A percentile compares a stretch with the other conserved stretches of the same genome.
These are phyloP conservation scores for Argya squamiceps DNA, from an alignment of 2,797 vertebrate species.

Conservation along the genomic window DNA sequence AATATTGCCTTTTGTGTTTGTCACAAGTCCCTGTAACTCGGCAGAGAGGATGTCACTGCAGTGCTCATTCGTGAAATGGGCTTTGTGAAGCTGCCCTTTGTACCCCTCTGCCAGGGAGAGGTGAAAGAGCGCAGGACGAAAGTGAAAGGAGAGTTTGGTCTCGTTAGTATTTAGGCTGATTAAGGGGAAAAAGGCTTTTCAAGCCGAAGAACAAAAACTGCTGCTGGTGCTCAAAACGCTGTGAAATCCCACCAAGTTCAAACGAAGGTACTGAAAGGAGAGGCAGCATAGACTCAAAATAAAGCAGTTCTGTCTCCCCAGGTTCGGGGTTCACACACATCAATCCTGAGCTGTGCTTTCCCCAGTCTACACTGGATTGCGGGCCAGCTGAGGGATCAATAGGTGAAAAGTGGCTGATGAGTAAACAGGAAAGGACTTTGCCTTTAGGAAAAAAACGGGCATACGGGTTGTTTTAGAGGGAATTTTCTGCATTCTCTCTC, in stretches of 20 bases:
- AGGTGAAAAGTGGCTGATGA: not conserved
- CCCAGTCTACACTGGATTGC: not conserved
- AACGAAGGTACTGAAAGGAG: not conserved
- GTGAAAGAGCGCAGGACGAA: not conserved
- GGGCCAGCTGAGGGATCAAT: not conserved
- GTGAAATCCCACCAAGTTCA: not conserved
- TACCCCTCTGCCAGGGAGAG: not conserved
- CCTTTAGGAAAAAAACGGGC: not conserved
- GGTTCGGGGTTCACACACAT: not conserved
- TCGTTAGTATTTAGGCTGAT: not conserved
- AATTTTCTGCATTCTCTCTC: not conserved
- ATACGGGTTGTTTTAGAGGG: not conserved
- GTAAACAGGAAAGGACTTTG: constrained; percentile 46
- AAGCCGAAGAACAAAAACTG: not conserved
- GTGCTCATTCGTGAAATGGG: not conserved
- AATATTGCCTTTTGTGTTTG: constrained; percentile 24
- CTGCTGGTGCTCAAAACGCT: not conserved
- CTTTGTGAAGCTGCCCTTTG: constrained; percentile 37
- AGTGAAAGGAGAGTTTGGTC: not conserved
- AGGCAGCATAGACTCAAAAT: not conserved
- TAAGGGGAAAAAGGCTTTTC: not conserved
- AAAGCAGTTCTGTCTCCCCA: not conserved
- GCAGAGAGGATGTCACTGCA: not conserved
- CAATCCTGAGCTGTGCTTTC: not conserved
- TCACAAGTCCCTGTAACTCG: not conserved